Evolutionary conservation across 2,888 invertebrate species (phyloP).

Genomic region (Lasioglossum lativentre): DNA sequence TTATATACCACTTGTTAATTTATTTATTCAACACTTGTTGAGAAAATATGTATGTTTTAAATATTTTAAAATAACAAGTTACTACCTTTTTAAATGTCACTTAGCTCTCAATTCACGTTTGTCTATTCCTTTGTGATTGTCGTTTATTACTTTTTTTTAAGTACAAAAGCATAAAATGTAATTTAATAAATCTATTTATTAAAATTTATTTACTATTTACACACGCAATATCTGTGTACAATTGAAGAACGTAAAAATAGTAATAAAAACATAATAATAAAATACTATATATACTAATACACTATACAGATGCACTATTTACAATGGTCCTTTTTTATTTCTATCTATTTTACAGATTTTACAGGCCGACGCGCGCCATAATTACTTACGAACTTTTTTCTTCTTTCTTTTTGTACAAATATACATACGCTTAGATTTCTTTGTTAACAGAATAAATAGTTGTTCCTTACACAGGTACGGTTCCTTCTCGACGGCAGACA

Average conservation of each 20-base stretch:
- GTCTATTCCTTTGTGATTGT: not conserved
- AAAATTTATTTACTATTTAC: conserved; percentile 77
- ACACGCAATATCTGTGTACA: conserved; percentile 70
- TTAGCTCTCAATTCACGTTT: not conserved
- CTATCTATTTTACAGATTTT: conserved; percentile 69
- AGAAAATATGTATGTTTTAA: not conserved
- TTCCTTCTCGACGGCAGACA: conserved; percentile 77
- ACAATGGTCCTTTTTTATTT: conserved; percentile 79
- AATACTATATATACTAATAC: conserved; percentile 56
- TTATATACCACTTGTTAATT: conserved; percentile 45
- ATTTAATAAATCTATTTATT: conserved; percentile 56
- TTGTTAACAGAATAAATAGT: conserved; percentile 81
- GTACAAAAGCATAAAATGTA: conserved; percentile 35
- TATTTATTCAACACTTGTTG: not conserved
- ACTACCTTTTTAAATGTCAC: not conserved
- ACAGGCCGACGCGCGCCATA: conserved; percentile 56
- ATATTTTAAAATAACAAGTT: conserved; percentile 5
- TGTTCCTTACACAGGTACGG: conserved; percentile 83
- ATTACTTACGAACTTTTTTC: conserved; percentile 26
- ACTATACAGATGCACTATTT: conserved; percentile 82
- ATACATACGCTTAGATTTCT: conserved; percentile 66
- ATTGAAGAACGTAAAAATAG: conserved; percentile 68
- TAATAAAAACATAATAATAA: conserved; percentile 70
- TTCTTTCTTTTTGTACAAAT: conserved; percentile 70
- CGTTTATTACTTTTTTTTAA: conserved; percentile 22